Percentiles rank a stretch among this genome's conserved stretches.
Evolutionary conservation across 2,888 invertebrate genomes (phyloP).

Genomic region (Sicus ferrugineus): DNA sequence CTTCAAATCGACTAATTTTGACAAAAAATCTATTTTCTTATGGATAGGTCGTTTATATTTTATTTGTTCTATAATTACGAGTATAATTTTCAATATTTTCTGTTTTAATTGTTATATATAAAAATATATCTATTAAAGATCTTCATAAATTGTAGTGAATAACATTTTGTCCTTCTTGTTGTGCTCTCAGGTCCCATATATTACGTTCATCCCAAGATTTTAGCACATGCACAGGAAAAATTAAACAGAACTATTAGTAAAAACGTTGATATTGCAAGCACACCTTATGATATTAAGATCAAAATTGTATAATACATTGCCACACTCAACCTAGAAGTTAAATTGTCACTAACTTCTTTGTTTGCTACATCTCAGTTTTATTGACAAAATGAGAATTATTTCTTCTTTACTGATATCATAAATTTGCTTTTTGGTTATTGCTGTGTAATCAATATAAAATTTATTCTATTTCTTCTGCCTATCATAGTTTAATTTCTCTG

Average conservation of each 20-base stretch:
- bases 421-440: too few relatives aligned
- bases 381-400: too few relatives aligned
- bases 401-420: too few relatives aligned
- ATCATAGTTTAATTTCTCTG: too few relatives aligned
- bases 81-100: too few relatives aligned
- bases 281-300: constrained; percentile 64
- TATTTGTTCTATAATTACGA: not conserved
- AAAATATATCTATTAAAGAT: not conserved
- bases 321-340: not conserved
- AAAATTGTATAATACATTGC: constrained; percentile 60
- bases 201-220: constrained; percentile 58
- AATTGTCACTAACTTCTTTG: too few relatives aligned
- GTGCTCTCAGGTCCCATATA: constrained; percentile 53
- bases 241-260: constrained; percentile 54
- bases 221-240: constrained; percentile 62
- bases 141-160: constrained; percentile 17
- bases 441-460: too few relatives aligned
- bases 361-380: too few relatives aligned
- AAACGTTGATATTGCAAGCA: constrained; percentile 58
- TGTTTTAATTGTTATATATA: not conserved
- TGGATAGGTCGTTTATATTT: not conserved
- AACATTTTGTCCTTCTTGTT: too few relatives aligned
- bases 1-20: too few relatives aligned
- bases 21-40: not conserved
- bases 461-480: too few relatives aligned